Conservation (phyloP, 2,113 vertebrate genomes). For the Callorhinus ursinus region DNA sequence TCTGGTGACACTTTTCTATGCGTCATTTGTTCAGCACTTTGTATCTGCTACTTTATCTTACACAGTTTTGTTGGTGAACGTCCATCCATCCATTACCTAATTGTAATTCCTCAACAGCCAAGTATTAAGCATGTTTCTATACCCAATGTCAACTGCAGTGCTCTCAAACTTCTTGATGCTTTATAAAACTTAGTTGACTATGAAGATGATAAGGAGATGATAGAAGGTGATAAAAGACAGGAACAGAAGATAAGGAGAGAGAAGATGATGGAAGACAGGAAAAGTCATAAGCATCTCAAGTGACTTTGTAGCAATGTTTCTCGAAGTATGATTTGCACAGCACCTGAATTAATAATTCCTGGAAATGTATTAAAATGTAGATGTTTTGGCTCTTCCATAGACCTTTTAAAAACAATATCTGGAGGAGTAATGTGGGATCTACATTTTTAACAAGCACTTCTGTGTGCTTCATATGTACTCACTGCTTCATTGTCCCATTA, state of each 20-base stretch:
- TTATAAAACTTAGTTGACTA: not conserved
- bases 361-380: not conserved
- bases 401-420: not conserved
- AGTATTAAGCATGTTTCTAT: not conserved
- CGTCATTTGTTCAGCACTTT: not conserved
- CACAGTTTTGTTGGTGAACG: not conserved
- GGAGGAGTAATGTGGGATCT: rapidly evolving
- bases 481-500: not conserved
- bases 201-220: not conserved
- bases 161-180: not conserved
- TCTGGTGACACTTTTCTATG: not conserved
- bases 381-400: not conserved
- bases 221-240: not conserved
- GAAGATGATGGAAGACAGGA: not conserved
- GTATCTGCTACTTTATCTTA: not conserved
- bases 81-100: not conserved
- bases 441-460: not conserved
- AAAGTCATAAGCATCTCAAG: not conserved
- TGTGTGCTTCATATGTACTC: not conserved
- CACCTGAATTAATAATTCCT: not conserved
- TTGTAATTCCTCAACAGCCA: not conserved
- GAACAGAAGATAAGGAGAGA: not conserved
- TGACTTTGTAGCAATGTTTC: not conserved
- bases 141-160: not conserved
- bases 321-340: not conserved